A percentile compares a stretch with the other conserved stretches of the same genome.
phyloP scores from a whole-genome alignment of 1,140 invertebrate genomes.

The Drepana arcuata region DNA sequence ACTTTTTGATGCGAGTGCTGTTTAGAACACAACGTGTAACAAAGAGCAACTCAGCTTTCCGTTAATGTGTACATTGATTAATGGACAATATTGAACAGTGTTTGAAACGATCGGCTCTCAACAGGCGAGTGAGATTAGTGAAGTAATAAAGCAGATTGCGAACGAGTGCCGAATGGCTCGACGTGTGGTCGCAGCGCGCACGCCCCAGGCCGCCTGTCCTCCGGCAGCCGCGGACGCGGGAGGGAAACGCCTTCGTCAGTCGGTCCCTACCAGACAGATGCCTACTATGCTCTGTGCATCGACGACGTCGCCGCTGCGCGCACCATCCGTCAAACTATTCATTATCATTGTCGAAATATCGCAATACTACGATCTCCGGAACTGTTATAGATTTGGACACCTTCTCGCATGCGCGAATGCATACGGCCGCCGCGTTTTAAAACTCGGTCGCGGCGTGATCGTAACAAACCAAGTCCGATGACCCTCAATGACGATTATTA shows the following conservation, averaged over 20 bases:
- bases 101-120: constrained; percentile 32
- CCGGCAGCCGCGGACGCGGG: constrained; percentile 34
- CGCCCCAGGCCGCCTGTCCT: constrained; percentile 50
- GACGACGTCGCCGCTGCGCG: constrained; percentile 34
- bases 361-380: constrained; percentile 48
- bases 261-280: constrained; percentile 46
- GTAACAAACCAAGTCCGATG: constrained; percentile 56
- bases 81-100: no score
- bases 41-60: constrained; percentile 32
- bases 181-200: constrained; percentile 57
- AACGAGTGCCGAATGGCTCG: constrained; percentile 24
- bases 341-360: constrained; percentile 36
- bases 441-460: constrained; percentile 61
- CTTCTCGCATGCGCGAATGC: constrained; percentile 69
- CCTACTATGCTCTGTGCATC: constrained; percentile 35
- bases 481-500: constrained; percentile 39
- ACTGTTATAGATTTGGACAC: constrained; percentile 71
- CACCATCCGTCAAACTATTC: constrained; percentile 30
- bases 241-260: constrained; percentile 51
- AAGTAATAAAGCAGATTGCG: constrained; percentile 51
- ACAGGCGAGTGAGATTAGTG: constrained; percentile 23
- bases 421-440: constrained; percentile 68
- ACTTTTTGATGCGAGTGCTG: constrained; percentile 25
- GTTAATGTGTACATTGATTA: no score
- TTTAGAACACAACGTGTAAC: constrained; percentile 20